phyloP scores from a whole-genome alignment of 2,113 vertebrate species.

The Pedetes capensis region DNA sequence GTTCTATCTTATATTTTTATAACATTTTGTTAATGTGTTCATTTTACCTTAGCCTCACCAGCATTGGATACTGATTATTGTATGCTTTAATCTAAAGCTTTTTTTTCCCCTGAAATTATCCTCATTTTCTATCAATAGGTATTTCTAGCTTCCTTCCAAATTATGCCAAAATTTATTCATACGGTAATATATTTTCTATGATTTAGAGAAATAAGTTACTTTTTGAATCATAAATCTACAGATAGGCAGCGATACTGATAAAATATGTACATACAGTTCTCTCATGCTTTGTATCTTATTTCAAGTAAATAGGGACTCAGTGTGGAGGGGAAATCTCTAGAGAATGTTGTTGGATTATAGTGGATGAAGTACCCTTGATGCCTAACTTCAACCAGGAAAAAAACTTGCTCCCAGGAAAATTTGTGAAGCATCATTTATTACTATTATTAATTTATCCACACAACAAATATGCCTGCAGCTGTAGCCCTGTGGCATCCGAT shows the following conservation, averaged over 20 bases:
- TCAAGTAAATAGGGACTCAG: neutral
- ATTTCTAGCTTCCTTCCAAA: conserved; percentile 29
- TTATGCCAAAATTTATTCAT: conserved; percentile 32
- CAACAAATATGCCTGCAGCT: too few relatives aligned
- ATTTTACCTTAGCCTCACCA: neutral
- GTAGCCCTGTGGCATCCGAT: too few relatives aligned
- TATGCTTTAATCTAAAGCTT: conserved; percentile 5
- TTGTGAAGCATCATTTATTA: neutral
- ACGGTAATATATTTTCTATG: conserved; percentile 49
- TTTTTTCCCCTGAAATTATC: neutral
- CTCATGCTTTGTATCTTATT: conserved; percentile 12
- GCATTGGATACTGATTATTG: neutral
- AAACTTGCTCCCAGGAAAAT: neutral
- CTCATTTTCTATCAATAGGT: conserved; percentile 26
- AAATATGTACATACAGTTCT: conserved; percentile 36
- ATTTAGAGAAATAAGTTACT: neutral
- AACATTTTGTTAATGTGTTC: neutral
- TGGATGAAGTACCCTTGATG: neutral
- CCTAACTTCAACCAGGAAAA: neutral
- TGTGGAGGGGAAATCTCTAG: neutral
- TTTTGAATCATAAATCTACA: conserved; percentile 40
- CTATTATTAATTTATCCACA: conserved; percentile 16
- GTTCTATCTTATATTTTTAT: neutral
- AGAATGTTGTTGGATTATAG: neutral
- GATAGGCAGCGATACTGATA: conserved; percentile 33